A percentile compares a stretch with the other conserved stretches of the same genome.
phyloP scores from a whole-genome alignment of 1,140 invertebrate genomes.

The Drosophila micromelanica region DNA sequence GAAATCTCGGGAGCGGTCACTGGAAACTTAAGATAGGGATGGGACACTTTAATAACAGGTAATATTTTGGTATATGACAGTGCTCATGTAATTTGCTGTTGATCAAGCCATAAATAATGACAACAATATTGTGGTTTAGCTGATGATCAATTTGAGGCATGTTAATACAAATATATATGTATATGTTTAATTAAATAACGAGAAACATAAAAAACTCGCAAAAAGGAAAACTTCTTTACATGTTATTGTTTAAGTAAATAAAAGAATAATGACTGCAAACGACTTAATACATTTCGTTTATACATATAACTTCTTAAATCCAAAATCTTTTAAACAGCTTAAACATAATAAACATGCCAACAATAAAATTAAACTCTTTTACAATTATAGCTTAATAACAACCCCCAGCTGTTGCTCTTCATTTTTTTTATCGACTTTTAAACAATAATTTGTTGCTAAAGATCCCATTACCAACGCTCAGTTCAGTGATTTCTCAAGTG shows the following conservation, averaged over 20 bases:
- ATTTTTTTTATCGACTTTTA: slow-evolving; percentile 8
- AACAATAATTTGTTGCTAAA: slow-evolving; percentile 5
- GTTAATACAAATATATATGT: not conserved
- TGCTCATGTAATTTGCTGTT: slow-evolving; percentile 17
- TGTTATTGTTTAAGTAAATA: not conserved
- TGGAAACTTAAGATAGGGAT: slow-evolving; percentile 46
- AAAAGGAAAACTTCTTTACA: no score
- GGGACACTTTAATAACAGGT: not conserved
- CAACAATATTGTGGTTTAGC: not conserved
- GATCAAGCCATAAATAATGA: not conserved
- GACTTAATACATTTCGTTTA: no score
- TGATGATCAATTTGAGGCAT: not conserved
- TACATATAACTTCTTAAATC: not conserved
- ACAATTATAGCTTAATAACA: slow-evolving; percentile 19
- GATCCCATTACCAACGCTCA: slow-evolving; percentile 18
- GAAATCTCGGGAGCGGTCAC: slow-evolving; percentile 18
- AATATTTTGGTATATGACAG: slow-evolving; percentile 14
- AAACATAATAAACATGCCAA: not conserved
- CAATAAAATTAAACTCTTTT: not conserved
- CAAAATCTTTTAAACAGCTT: slow-evolving; percentile 23
- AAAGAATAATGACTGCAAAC: not conserved
- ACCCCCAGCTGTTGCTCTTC: not conserved
- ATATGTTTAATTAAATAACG: no score
- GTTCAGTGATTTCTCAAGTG: slow-evolving; percentile 43
- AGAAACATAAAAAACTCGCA: no score